These are phyloP conservation scores for Hystrix brachyura DNA, from an alignment of 2,113 vertebrate genomes.

Conservation along the genomic window DNA sequence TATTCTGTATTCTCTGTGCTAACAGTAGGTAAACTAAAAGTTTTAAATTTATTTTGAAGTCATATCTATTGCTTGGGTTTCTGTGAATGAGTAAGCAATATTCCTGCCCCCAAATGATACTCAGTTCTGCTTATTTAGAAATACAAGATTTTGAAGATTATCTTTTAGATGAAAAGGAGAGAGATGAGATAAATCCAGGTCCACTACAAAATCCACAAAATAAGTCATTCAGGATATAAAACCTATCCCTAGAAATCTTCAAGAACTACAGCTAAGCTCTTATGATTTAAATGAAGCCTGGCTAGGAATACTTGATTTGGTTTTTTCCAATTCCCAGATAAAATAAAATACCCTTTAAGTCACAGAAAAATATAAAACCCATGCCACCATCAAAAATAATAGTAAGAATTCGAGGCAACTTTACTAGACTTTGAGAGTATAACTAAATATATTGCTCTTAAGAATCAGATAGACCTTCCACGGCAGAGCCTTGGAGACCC, in stretches of 20 bases:
- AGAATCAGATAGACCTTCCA: neutral
- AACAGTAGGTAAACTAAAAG: neutral
- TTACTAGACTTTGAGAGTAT: conserved; percentile 30
- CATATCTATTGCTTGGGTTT: neutral
- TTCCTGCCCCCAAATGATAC: neutral
- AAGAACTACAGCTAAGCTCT: conserved; percentile 30
- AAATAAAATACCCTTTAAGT: conserved; percentile 22
- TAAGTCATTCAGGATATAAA: conserved; percentile 36
- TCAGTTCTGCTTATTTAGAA: conserved; percentile 50
- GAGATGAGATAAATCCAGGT: conserved; percentile 29
- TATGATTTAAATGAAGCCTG: conserved; percentile 28
- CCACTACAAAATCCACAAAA: conserved; percentile 2
- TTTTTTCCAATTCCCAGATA: neutral
- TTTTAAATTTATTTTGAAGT: conserved; percentile 21
- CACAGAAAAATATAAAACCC: conserved; percentile 33
- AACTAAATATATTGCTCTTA: neutral
- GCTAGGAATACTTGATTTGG: neutral
- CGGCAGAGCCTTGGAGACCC: neutral
- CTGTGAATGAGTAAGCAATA: neutral
- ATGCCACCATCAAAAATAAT: neutral
- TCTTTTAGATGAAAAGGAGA: conserved; percentile 19
- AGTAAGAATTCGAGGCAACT: neutral
- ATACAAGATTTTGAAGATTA: conserved; percentile 15
- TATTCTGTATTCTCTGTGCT: neutral
- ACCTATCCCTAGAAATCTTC: neutral